phyloP scores from a whole-genome alignment of 2,888 invertebrate genomes.

The Strigamia maritima region DNA sequence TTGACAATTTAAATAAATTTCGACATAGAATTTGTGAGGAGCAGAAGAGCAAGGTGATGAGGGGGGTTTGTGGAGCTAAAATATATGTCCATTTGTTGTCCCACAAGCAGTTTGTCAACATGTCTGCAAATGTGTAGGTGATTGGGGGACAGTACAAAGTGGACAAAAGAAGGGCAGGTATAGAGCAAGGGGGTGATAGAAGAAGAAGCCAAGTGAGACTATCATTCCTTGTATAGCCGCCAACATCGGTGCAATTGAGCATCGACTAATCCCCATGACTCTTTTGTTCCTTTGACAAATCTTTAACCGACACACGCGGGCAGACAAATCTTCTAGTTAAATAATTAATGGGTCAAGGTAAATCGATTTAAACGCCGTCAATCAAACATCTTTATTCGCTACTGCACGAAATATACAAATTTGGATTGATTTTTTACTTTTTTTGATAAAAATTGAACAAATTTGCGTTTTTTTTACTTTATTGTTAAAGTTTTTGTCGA shows the following conservation, averaged over 20 bases:
- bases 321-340: background rate
- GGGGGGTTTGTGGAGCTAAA: background rate
- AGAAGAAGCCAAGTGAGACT: conserved; percentile 4
- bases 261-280: background rate
- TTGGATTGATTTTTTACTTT: too few species aligned
- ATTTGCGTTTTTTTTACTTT: too few species aligned
- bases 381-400: too few species aligned
- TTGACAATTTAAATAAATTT: too few species aligned
- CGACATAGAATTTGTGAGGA: too few species aligned
- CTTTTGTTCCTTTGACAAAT: background rate
- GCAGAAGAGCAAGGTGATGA: background rate
- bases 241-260: background rate
- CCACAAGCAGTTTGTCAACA: background rate
- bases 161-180: background rate
- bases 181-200: background rate
- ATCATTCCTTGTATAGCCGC: background rate
- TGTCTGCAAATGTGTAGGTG: background rate
- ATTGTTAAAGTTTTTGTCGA: too few species aligned
- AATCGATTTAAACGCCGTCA: background rate
- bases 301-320: background rate
- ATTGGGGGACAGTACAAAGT: background rate
- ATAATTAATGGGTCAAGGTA: background rate
- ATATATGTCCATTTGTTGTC: background rate
- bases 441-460: too few species aligned
- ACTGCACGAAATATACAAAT: too few species aligned